Evolutionary conservation across 2,888 invertebrate genomes (phyloP).

Genomic region (Synergus japonicus): DNA sequence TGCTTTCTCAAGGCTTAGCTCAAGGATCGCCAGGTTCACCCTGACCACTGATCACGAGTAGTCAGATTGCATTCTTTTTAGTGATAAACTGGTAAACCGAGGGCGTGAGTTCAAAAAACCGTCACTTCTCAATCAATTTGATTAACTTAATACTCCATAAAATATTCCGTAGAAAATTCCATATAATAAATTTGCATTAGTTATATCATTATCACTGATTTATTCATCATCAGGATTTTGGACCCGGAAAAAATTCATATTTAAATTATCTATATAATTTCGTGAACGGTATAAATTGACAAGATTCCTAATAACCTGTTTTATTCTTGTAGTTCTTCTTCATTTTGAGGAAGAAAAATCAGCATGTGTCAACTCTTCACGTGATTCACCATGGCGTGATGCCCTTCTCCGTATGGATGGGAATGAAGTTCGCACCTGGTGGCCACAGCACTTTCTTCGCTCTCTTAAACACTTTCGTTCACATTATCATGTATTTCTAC

Average conservation of each 20-base stretch:
- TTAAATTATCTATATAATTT: neutral
- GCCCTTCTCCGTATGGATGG: constrained; percentile 97
- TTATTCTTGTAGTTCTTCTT: constrained; percentile 85
- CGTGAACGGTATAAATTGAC: neutral
- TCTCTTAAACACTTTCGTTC: constrained; percentile 95
- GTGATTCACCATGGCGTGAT: constrained; percentile 98
- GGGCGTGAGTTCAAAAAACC: neutral
- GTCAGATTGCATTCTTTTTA: constrained; percentile 26
- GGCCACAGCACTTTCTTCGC: constrained; percentile 98
- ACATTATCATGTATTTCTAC: constrained; percentile 98
- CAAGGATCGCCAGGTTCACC: constrained; percentile 43
- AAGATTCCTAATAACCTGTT: constrained; percentile 43
- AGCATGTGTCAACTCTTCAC: constrained; percentile 95
- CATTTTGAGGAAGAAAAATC: constrained; percentile 94
- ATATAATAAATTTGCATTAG: neutral
- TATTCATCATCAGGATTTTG: neutral
- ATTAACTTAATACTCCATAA: neutral
- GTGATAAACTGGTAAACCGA: neutral
- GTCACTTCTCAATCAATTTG: neutral
- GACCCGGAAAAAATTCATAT: neutral
- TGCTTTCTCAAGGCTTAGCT: constrained; percentile 43
- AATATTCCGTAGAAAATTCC: neutral
- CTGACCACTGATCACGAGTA: constrained; percentile 32
- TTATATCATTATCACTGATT: neutral
- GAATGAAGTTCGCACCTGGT: constrained; percentile 96